Percentiles rank a stretch among this genome's conserved stretches.
Conservation (phyloP, 2,113 vertebrate genomes). For the Parotia lawesii region DNA sequence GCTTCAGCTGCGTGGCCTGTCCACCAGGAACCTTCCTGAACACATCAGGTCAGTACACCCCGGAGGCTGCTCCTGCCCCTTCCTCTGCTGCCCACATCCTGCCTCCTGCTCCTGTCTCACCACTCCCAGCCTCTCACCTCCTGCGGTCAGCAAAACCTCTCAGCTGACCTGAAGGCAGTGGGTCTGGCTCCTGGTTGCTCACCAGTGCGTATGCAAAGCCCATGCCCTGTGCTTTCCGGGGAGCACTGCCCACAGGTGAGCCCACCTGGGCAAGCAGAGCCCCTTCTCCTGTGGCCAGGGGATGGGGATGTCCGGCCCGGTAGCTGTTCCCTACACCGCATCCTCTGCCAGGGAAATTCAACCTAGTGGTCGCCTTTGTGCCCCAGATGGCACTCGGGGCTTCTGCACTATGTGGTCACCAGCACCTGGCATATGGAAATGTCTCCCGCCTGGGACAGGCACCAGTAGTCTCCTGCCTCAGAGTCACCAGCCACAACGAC, state of each 20-base stretch:
- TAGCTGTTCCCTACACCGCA: background rate
- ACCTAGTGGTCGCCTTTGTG: background rate
- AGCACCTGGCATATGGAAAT: background rate
- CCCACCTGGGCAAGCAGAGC: background rate
- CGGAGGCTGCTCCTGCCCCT: background rate
- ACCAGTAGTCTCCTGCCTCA: background rate
- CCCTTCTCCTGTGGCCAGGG: background rate
- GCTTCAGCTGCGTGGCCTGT: constrained; percentile 78
- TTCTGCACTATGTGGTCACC: accelerated
- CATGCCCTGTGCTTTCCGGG: accelerated
- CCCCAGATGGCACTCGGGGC: background rate
- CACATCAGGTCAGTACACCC: constrained; percentile 67
- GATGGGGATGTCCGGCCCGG: accelerated
- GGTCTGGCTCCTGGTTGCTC: background rate
- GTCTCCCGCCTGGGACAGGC: background rate
- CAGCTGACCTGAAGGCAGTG: background rate
- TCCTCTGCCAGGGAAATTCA: background rate
- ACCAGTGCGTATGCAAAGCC: background rate
- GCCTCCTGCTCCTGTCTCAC: background rate
- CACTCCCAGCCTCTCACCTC: background rate
- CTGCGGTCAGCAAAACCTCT: background rate
- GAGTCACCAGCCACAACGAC: background rate
- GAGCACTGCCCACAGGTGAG: background rate
- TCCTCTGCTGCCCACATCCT: background rate
- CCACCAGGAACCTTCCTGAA: constrained; percentile 75